phyloP scores from a whole-genome alignment of 30 jellyfish, hydroid and myxozoan species.

The Clytia hemisphaerica region DNA sequence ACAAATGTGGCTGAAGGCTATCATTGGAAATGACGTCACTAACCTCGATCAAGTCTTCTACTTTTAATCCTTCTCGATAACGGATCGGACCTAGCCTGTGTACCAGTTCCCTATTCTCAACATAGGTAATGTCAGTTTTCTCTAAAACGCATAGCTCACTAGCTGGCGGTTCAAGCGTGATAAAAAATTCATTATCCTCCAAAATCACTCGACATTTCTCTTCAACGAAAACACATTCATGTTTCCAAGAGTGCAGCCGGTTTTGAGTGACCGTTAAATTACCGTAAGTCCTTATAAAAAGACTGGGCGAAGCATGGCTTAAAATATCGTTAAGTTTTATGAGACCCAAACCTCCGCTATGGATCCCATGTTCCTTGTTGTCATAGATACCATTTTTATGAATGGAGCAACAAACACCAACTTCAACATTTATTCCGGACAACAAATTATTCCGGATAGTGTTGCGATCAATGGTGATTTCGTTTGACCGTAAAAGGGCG shows the following conservation, averaged over 20 bases:
- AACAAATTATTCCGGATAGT: slow-evolving; percentile 32
- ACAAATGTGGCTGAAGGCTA: neutral
- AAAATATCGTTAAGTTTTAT: slow-evolving; percentile 56
- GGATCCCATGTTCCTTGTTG: slow-evolving; percentile 67
- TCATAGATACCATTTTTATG: slow-evolving; percentile 81
- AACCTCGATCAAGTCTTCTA: no score
- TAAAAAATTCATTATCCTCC: slow-evolving; percentile 48
- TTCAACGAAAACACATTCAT: slow-evolving; percentile 65
- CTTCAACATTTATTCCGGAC: slow-evolving; percentile 53
- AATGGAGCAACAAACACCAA: slow-evolving; percentile 64
- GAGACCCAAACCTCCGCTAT: slow-evolving; percentile 58
- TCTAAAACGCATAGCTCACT: neutral
- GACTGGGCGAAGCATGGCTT: slow-evolving; percentile 50
- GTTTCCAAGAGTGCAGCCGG: slow-evolving; percentile 55
- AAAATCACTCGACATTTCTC: slow-evolving; percentile 64
- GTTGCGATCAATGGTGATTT: slow-evolving; percentile 51
- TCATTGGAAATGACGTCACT: no score
- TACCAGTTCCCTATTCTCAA: slow-evolving; percentile 11
- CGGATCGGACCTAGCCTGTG: no score
- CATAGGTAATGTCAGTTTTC: neutral
- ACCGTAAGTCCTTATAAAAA: slow-evolving; percentile 42
- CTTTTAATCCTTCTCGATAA: no score
- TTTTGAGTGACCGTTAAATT: slow-evolving; percentile 53
- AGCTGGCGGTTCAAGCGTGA: slow-evolving; percentile 12
- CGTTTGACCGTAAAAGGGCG: slow-evolving; percentile 53